Percentiles rank a stretch among this genome's conserved stretches.
These are phyloP conservation scores for Uromys caudimaculatus DNA, from an alignment of 2,797 vertebrate species.

Conservation along the genomic window DNA sequence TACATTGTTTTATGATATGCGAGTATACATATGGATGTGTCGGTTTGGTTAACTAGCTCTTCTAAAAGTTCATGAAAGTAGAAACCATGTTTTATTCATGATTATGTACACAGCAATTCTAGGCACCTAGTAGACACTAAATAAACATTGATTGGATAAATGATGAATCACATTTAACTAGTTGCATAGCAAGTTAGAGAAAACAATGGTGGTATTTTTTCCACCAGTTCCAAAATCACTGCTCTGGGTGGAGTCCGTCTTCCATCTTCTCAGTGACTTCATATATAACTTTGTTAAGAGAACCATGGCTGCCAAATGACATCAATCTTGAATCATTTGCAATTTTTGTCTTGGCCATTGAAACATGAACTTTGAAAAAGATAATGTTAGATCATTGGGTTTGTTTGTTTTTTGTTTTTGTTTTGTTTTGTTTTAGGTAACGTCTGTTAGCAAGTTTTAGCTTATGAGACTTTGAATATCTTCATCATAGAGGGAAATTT, in stretches of 20 bases:
- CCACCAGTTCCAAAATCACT: background rate
- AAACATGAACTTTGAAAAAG: background rate
- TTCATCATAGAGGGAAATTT: background rate
- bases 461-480: background rate
- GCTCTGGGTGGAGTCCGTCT: background rate
- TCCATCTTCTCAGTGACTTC: background rate
- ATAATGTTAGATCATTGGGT: background rate
- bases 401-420: background rate
- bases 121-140: background rate
- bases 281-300: background rate
- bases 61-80: background rate
- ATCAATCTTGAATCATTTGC: background rate
- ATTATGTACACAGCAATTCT: background rate
- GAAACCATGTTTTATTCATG: background rate
- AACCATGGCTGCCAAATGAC: background rate
- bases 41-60: background rate
- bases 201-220: background rate
- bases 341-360: background rate
- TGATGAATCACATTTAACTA: conserved; percentile 1
- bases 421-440: background rate
- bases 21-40: background rate
- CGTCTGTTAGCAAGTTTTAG: background rate
- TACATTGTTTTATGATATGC: background rate
- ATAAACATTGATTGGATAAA: background rate
- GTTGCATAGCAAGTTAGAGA: background rate